Base-by-base conservation (phyloP, 2,888 invertebrate genomes). In the Monopis laevigella region DNA sequence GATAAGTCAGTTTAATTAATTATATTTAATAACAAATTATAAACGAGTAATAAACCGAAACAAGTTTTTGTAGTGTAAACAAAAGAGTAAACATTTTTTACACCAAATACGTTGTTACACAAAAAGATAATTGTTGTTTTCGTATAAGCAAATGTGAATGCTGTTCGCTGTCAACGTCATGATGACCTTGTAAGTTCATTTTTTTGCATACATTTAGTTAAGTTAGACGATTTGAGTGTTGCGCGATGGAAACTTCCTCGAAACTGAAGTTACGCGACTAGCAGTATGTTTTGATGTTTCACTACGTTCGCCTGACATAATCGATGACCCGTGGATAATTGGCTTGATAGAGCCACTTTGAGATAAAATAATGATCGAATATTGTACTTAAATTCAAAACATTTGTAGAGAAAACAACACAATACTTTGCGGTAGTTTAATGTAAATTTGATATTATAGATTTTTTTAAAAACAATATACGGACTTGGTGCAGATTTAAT, bases 181-280 rank as follows among this genome's bases (percentile, higher is more conserved):
- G 29, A 17, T 32, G 17, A 32, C 32, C 32, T 32, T 17, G 32
- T 2, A 10, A 3, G 32, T 29, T 28, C 12, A 5, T 32, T 32
- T 32, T 30, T 32, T 17, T 32, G 7, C 14, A 32, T 32, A 32
- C 4, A 2, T 3, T 32, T 32, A 32, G 17, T 32, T 14, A 14
- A 32, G n/a, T n/a, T n/a, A n/a, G 11, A n/a, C 32, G 17, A 32
- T 11, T 32, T 32, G 32, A 17, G 11, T 32, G 32, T 17, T 17
- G 17, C 14, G 8, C 17, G 2, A 32, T 32, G 32, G 32, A 32
- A 32, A 32, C 32, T 32, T 32, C 32, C 32, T 32, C 17, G 10
- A 17, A 14, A 32, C 17, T 32, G 10, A n/a, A n/a, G n/a, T 13
- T 17, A 21, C 8, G 8, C 8, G 24, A 21, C 24, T 21, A 21